Evolutionary conservation across 53 echinoderm and acorn worm species (phyloP), one percentile per base, ranked within the genome.

Genomic region (Paracentrotus lividus): DNA sequence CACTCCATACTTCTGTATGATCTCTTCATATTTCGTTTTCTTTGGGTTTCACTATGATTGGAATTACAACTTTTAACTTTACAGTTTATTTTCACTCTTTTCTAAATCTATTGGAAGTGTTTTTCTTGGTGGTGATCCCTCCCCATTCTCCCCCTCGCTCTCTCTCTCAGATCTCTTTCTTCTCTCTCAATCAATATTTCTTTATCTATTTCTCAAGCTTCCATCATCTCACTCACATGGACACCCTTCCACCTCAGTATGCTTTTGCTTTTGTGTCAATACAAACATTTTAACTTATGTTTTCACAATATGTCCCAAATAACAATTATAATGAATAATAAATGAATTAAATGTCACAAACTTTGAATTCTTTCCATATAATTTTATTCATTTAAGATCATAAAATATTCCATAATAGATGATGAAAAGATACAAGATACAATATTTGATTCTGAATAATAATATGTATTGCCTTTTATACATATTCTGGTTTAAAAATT

Each of bases 391-490:
- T 40, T n/a, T 72, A 72, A 72, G 36, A 72, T 64, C 64, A 64
- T 72, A 72, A 72, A 72, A 72, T 36, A 72, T 72, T 72, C 18
- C 40, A 72, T 72, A 64, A 64, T 64, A 40, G 34, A 40, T 68
- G 29, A 65, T 33, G 67, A 31, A 67, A 67, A 67, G 72, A 72
- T 72, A 72, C 18, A 64, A 64, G 64, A 64, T 64, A 64, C 27
- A 64, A 64, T 31, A 64, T 29, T 29, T n/a, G n/a, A 64, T 38
- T 72, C 72, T 72, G 72, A 72, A 40, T 72, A 72, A 38, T 21
- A 72, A 72, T 72, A 72, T 72, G 72, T 72, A 72, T 72, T 72
- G 72, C 72, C 72, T 18, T 72, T 38, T 26, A 72, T 72, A 72
- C 72, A 72, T 72, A 72, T 4, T 69, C 32, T 40, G 40, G 72